These are phyloP conservation scores for Drosophila kepulauana DNA, from an alignment of 1,140 invertebrate genomes.

Conservation along the genomic window DNA sequence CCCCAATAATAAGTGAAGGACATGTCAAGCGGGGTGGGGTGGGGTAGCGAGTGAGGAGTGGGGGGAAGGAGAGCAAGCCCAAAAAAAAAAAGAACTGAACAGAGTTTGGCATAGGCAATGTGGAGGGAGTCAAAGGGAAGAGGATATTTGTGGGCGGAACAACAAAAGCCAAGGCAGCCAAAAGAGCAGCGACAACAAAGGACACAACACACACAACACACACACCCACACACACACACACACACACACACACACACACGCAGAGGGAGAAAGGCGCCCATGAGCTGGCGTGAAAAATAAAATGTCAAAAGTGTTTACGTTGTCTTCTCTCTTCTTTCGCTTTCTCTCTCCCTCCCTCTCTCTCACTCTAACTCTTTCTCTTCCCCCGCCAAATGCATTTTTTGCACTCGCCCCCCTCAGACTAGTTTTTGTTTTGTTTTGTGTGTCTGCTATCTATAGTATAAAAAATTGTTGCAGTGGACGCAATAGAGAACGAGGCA, in stretches of 20 bases:
- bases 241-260: constrained; percentile 7
- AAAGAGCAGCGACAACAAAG: constrained; percentile 69
- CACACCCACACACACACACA: neutral
- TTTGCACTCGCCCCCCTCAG: neutral
- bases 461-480: constrained; percentile 67
- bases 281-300: constrained; percentile 72
- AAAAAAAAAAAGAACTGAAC: constrained; percentile 4
- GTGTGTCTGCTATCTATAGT: constrained; percentile 55
- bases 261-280: constrained; percentile 43
- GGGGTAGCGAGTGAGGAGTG: too few species aligned
- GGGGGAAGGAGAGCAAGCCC: constrained; percentile 10
- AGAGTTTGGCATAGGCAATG: constrained; percentile 12
- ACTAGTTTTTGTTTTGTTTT: constrained; percentile 1
- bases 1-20: constrained; percentile 37
- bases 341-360: neutral
- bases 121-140: too few species aligned
- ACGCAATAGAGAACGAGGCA: constrained; percentile 11
- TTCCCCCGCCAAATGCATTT: neutral
- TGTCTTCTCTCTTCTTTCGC: constrained; percentile 34
- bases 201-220: constrained; percentile 31
- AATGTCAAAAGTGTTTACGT: constrained; percentile 82
- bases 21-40: neutral
- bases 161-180: constrained; percentile 47
- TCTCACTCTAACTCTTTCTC: neutral
- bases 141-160: constrained; percentile 6